These are phyloP conservation scores for Formica aserva DNA, from an alignment of 2,888 invertebrate genomes.

Conservation along the genomic window DNA sequence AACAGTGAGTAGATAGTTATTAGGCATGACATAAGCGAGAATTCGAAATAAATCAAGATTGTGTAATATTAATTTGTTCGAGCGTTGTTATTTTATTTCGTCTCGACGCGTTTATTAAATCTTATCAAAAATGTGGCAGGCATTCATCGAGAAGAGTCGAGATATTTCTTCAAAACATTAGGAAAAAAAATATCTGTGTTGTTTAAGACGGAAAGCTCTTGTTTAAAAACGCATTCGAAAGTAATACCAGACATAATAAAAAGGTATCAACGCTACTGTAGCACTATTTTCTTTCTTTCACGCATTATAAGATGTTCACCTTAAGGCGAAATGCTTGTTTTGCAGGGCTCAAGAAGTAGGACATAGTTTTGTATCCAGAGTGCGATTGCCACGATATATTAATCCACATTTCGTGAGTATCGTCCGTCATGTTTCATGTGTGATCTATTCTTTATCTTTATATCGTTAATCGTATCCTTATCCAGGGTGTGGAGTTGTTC, in stretches of 20 bases:
- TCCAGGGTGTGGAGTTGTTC: conserved; percentile 91
- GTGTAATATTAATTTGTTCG: neutral
- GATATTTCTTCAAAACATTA: conserved; percentile 90
- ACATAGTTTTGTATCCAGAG: conserved; percentile 82
- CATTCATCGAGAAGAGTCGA: conserved; percentile 88
- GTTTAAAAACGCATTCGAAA: conserved; percentile 88
- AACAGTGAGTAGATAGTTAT: conserved; percentile 87
- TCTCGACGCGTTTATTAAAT: conserved; percentile 49
- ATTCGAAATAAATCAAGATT: conserved; percentile 15
- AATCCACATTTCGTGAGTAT: conserved; percentile 88
- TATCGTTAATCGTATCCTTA: conserved; percentile 11
- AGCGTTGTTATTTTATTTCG: neutral
- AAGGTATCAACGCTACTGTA: conserved; percentile 83
- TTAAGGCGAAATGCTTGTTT: conserved; percentile 29
- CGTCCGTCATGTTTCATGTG: neutral
- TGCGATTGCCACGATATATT: conserved; percentile 90
- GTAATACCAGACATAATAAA: conserved; percentile 90
- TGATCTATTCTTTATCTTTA: neutral
- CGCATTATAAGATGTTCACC: neutral
- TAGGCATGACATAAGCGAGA: neutral
- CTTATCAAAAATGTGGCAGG: conserved; percentile 76
- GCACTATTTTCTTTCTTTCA: neutral
- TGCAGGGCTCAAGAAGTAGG: conserved; percentile 85
- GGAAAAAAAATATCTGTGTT: conserved; percentile 90
- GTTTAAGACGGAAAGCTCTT: conserved; percentile 88